A percentile compares a stretch with the other conserved stretches of the same genome.
phyloP scores from a whole-genome alignment of 2,797 vertebrate genomes.

The Myotis findleyi region DNA sequence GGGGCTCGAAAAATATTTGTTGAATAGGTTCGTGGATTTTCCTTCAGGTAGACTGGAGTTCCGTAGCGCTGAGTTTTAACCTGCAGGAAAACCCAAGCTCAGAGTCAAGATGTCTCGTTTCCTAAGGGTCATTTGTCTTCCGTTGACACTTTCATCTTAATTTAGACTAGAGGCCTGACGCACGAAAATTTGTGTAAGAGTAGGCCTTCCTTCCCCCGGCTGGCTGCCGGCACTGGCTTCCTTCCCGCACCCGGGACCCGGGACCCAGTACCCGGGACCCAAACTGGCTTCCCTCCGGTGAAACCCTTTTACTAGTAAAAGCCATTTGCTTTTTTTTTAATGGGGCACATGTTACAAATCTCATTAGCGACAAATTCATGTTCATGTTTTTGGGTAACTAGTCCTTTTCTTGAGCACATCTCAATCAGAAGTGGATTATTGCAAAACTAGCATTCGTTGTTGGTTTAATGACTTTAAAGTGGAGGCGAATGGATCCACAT shows the following conservation, averaged over 20 bases:
- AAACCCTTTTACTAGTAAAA: background rate
- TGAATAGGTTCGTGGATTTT: background rate
- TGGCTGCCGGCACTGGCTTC: too few relatives aligned
- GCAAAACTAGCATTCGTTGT: background rate
- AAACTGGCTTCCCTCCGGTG: background rate
- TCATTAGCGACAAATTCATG: background rate
- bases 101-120: background rate
- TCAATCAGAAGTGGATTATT: background rate
- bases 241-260: too few relatives aligned
- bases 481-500: conserved; percentile 1
- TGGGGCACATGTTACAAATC: background rate
- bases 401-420: background rate
- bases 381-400: background rate
- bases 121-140: background rate
- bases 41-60: conserved; percentile 21
- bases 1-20: conserved; percentile 42
- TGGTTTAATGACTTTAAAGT: conserved; percentile 35
- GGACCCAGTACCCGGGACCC: too few relatives aligned
- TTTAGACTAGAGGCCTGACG: background rate
- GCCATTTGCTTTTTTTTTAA: background rate
- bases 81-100: background rate
- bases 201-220: too few relatives aligned
- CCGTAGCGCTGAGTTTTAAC: background rate
- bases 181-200: too few relatives aligned
- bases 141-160: background rate